phyloP scores from a whole-genome alignment of 1,140 invertebrate genomes.

The Tetragonula clypearis region DNA sequence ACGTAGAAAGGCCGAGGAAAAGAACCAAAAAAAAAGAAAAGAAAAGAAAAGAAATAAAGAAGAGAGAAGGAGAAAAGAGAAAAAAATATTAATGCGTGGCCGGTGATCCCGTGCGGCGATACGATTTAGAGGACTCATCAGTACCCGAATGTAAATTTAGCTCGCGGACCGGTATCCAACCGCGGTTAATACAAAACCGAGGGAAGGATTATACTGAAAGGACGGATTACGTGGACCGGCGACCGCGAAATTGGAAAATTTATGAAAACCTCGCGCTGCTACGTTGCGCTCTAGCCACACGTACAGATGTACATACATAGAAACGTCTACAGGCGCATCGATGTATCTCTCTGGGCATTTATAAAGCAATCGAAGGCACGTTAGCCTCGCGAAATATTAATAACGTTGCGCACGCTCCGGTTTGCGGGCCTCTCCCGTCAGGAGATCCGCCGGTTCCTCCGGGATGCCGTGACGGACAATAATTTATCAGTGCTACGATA shows the following conservation, averaged over 20 bases:
- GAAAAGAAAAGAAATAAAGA: too few relatives aligned
- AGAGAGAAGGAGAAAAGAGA: not conserved
- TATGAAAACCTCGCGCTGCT: constrained; percentile 33
- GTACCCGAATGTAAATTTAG: constrained; percentile 43
- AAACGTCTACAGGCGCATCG: not conserved
- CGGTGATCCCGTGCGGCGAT: constrained; percentile 16
- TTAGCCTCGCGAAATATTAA: constrained; percentile 71
- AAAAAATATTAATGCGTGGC: constrained; percentile 8
- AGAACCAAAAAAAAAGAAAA: too few relatives aligned
- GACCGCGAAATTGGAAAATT: constrained; percentile 51
- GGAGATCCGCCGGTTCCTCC: constrained; percentile 2
- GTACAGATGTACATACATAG: too few relatives aligned
- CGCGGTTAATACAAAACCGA: constrained; percentile 41
- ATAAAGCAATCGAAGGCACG: constrained; percentile 58
- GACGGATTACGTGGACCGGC: constrained; percentile 28
- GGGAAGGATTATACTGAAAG: constrained; percentile 39
- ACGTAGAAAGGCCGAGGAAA: too few relatives aligned
- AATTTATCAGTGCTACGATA: constrained; percentile 70
- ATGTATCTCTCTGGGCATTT: constrained; percentile 23
- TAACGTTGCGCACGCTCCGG: constrained; percentile 59
- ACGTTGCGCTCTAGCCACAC: not conserved
- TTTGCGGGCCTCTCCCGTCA: constrained; percentile 28
- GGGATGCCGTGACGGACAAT: constrained; percentile 61
- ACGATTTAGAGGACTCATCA: constrained; percentile 38
- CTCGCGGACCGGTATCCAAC: constrained; percentile 6